A percentile compares a stretch with the other conserved stretches of the same genome.
phyloP scores from a whole-genome alignment of 2,888 invertebrate genomes.

The Cosmopolites sordidus region DNA sequence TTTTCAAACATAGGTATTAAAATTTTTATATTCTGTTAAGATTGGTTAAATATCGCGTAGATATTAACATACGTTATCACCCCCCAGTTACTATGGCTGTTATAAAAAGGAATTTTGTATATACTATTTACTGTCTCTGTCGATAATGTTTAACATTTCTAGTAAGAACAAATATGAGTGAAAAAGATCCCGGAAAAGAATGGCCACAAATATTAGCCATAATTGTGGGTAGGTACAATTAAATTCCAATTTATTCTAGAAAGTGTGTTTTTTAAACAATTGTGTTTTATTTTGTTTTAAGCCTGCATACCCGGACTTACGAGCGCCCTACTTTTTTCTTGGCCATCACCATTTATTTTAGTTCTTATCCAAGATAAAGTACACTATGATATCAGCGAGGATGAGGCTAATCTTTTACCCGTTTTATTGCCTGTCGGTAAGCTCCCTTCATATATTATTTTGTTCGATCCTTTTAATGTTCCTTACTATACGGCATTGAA shows the following conservation, averaged over 20 bases:
- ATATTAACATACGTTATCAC: no score
- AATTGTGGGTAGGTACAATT: conserved; percentile 6
- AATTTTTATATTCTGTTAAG: no score
- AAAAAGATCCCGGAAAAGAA: conserved; percentile 7
- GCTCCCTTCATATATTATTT: background rate
- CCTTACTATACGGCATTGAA: no score
- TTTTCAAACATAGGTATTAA: no score
- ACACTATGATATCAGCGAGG: conserved; percentile 35
- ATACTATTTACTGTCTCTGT: no score
- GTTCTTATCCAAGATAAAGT: conserved; percentile 34
- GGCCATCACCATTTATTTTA: conserved; percentile 42
- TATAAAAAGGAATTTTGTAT: no score
- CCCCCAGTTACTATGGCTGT: no score
- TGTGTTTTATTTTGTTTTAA: conserved; percentile 3
- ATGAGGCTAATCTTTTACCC: conserved; percentile 39
- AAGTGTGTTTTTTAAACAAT: background rate
- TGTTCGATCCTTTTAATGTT: no score
- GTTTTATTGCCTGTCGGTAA: conserved; percentile 36
- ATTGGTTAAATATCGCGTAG: no score
- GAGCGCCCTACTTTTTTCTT: conserved; percentile 32
- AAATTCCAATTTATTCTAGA: background rate
- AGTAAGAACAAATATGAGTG: conserved; percentile 3
- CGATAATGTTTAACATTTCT: no score
- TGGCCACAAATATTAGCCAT: conserved; percentile 12
- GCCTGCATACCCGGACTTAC: conserved; percentile 25